phyloP scores from a whole-genome alignment of 2,888 invertebrate genomes.

The Cylindroiulus punctatus region DNA sequence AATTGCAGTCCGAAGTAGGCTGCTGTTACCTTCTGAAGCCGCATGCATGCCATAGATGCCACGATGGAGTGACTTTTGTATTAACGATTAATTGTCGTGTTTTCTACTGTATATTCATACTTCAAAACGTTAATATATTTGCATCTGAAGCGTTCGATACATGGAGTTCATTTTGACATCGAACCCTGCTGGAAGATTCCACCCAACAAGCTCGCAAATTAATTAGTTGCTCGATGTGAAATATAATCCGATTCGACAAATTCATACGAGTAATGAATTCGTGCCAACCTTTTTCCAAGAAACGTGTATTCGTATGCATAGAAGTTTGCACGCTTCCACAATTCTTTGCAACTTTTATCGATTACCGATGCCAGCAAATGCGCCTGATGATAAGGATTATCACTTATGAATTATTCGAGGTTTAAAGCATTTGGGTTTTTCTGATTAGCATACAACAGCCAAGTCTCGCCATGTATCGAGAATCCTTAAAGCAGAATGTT shows the following conservation, averaged over 20 bases:
- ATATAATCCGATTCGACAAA: background rate
- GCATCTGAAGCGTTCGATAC: background rate
- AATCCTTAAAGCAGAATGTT: background rate
- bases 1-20: background rate
- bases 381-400: background rate
- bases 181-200: background rate
- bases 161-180: background rate
- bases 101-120: background rate
- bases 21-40: background rate
- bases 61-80: background rate
- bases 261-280: background rate
- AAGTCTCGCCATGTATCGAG: background rate
- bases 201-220: background rate
- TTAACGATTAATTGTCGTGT: background rate
- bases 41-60: no score
- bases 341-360: background rate
- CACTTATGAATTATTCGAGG: background rate
- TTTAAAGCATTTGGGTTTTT: background rate
- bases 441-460: background rate
- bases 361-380: background rate
- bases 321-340: background rate
- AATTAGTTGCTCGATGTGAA: background rate
- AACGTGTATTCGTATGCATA: background rate
- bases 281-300: background rate
- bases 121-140: background rate